Evolutionary conservation across 2,113 vertebrate species (phyloP), one percentile per base, ranked within the genome.

Genomic region (Pogonocichla stellata): DNA sequence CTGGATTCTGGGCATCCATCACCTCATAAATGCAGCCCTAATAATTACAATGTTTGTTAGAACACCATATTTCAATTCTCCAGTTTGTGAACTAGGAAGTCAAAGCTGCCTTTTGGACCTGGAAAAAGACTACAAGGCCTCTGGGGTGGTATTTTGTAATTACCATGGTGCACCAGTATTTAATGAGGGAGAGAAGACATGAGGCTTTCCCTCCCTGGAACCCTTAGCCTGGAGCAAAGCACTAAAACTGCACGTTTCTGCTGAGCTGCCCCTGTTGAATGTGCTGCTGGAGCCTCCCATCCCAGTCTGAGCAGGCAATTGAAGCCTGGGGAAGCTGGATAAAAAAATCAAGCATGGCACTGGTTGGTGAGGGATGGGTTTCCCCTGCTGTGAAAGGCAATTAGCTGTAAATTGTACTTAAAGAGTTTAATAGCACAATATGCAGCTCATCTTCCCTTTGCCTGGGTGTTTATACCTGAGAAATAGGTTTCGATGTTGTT

Each of bases 341-440:
- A 9, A n/a, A 74, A 74, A 53, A 36, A 53, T 38, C 29, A 9
- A 40, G 8, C 28, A 5, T 36, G 24, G 75, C 80, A 67, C 60
- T 93, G 57, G 9, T 6, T 47, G 71, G 8, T 19, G 42, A 72
- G 36, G 43, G 24, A 42, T 6, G 45, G 23, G 8, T 56, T 29
- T 42, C 57, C 48, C 33, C 29, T 45, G 7, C 57, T 34, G 14
- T 57, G 71, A 64, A 80, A 65, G 73, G 78, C 72, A 93, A 88
- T 95, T 90, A 93, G 57, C 69, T 91, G 33, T 87, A 93, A 91
- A 86, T 93, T 67, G 40, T 75, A 51, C 81, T 80, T 80, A 85
- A 91, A 73, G 89, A 70, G 69, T 84, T 94, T 85, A 93, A 80
- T 61, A 64, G 74, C 78, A 81, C 88, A 85, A 56, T 81, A 19